Evolutionary conservation across 2,113 vertebrate genomes (phyloP), one percentile per base, ranked within the genome.

Genomic region (Ibidorhyncha struthersii): DNA sequence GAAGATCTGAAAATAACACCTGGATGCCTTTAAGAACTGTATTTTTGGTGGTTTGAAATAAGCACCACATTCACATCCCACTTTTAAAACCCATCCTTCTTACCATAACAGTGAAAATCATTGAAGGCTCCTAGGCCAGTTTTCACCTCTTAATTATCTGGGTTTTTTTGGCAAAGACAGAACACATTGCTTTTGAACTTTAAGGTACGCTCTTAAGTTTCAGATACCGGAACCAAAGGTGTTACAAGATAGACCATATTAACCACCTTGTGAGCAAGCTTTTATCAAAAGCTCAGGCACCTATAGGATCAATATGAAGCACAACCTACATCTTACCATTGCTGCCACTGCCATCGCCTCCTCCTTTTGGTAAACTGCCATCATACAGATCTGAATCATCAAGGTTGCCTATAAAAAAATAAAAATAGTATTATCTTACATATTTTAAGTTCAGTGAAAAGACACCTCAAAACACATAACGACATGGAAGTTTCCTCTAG

Each of bases 321-420:
- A 63, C 29, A 71, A 55, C 12, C 40, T 36, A 30, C 27, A 3
- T 73, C 95, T 96, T 96, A 97, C 96, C 95, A 73, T 87, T 87
- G 70, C 58, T 34, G 18, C 61, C 81, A 34, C 87, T 49, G n/a
- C 40, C 58, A 73, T 36, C 91, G 0, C 45, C 29, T 14, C 90
- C 71, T 82, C 77, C 87, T 82, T 13, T 72, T 27, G 93, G 91
- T 10, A 4, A 32, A 50, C 1, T 14, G 19, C 14, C 88, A 43
- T 63, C 81, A 0, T 1, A 0, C 29, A 97, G 92, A 80, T 98
- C 97, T 53, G 8, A 26, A 92, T 97, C 97, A 30, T 67, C 27
- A 38, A 98, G 4, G 6, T 3, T 14, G 5, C 9, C 97, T 97
- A 62, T 49, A 70, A 88, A 89, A 56, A 86, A 89, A 22, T 20